A percentile compares a stretch with the other conserved stretches of the same genome.
These are phyloP conservation scores for Muntiacus muntjak DNA, from an alignment of 2,113 vertebrate genomes.

Conservation along the genomic window DNA sequence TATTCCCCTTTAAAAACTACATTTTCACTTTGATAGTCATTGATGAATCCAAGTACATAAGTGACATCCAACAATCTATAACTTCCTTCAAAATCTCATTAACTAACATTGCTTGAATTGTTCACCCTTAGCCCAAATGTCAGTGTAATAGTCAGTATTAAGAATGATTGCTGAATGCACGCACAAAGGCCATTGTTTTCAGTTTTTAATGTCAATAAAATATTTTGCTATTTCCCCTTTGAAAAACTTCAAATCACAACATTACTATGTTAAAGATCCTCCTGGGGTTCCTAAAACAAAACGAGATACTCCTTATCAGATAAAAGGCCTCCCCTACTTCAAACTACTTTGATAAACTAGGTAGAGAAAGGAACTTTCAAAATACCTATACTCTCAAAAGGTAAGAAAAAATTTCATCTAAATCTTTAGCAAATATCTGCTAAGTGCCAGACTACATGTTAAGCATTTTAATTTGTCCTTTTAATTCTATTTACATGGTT, in stretches of 20 bases:
- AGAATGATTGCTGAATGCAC: neutral
- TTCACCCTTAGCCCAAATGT: neutral
- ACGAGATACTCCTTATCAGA: neutral
- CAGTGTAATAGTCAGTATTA: neutral
- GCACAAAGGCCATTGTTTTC: neutral
- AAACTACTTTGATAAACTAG: constrained; percentile 1
- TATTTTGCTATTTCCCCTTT: constrained; percentile 5
- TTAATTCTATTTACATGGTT: neutral
- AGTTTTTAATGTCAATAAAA: constrained; percentile 6
- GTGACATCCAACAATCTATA: constrained; percentile 11
- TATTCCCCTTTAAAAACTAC: neutral
- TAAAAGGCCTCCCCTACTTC: neutral
- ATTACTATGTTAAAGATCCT: neutral
- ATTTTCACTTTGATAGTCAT: constrained; percentile 17
- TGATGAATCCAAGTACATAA: neutral
- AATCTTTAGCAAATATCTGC: neutral
- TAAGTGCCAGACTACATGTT: neutral
- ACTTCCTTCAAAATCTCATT: constrained; percentile 28
- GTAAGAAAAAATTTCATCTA: constrained; percentile 5
- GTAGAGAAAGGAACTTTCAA: neutral
- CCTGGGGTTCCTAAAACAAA: neutral
- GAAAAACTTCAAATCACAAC: constrained; percentile 25
- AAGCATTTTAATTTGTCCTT: neutral
- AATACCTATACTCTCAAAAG: neutral
- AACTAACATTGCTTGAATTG: neutral